phyloP scores from a whole-genome alignment of 2,797 vertebrate species.

The Periparus ater region DNA sequence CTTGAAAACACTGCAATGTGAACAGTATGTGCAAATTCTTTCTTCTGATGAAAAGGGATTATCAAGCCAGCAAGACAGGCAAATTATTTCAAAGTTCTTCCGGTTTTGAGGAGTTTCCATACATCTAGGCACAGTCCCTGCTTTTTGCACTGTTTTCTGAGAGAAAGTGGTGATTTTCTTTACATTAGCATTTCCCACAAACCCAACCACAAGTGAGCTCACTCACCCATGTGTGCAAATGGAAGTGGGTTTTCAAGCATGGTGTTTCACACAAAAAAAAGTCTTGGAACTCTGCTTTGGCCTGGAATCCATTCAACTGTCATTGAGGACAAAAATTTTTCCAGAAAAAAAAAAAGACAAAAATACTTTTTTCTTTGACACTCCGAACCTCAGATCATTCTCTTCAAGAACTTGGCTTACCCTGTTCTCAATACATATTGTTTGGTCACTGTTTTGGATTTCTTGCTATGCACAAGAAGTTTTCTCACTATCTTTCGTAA shows the following conservation, averaged over 20 bases:
- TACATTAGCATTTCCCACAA: neutral
- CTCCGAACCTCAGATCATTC: constrained; percentile 1
- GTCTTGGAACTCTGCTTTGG: neutral
- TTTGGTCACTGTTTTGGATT: constrained; percentile 48
- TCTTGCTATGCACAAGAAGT: constrained; percentile 45
- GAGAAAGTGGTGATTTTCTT: neutral
- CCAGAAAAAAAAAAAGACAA: neutral
- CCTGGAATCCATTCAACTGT: neutral
- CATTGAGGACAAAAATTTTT: neutral
- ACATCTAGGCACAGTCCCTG: neutral
- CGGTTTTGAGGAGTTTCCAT: neutral
- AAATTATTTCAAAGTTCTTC: neutral
- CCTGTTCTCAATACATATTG: neutral
- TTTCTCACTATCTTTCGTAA: constrained; percentile 22
- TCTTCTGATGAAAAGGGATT: neutral
- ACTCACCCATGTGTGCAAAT: neutral
- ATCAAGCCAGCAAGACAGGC: neutral
- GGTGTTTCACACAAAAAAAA: neutral
- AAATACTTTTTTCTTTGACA: neutral
- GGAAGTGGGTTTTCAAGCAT: neutral
- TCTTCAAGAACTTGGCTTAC: constrained; percentile 40
- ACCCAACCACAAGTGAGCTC: neutral
- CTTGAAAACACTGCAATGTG: neutral
- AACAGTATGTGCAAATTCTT: neutral
- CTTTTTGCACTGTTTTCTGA: neutral